A percentile compares a stretch with the other conserved stretches of the same genome.
Evolutionary conservation across 2,888 invertebrate species (phyloP).

Genomic region (Noctua janthina): DNA sequence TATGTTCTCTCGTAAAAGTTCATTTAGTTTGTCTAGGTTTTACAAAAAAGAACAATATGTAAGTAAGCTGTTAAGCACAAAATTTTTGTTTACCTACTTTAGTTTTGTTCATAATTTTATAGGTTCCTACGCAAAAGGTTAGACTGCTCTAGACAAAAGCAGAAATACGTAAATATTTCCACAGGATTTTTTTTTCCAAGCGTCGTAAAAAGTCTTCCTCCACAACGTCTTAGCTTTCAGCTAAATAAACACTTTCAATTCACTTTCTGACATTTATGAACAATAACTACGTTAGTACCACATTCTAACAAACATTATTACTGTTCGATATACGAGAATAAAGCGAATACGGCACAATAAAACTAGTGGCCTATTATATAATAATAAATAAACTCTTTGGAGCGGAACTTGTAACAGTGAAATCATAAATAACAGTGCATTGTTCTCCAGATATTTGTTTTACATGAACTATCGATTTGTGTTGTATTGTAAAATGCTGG

Average conservation of each 20-base stretch:
- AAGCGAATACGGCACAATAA: conserved; percentile 45
- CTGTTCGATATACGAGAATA: conserved; percentile 40
- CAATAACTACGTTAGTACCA: conserved; percentile 20
- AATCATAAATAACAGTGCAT: conserved; percentile 57
- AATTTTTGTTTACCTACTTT: neutral
- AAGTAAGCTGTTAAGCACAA: neutral
- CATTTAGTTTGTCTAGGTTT: neutral
- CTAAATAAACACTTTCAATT: conserved; percentile 38
- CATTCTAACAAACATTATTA: conserved; percentile 38
- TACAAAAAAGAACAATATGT: neutral
- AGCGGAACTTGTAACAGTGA: conserved; percentile 46
- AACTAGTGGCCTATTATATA: conserved; percentile 60
- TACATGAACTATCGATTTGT: conserved; percentile 48
- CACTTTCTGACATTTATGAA: conserved; percentile 48
- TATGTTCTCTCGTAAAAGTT: neutral
- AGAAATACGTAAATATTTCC: conserved; percentile 7
- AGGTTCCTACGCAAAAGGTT: neutral
- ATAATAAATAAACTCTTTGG: conserved; percentile 60
- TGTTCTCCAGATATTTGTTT: conserved; percentile 58
- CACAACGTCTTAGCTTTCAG: conserved; percentile 11
- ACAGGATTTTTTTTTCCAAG: neutral
- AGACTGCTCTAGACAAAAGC: neutral
- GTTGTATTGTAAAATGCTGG: conserved; percentile 8
- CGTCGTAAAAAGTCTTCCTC: conserved; percentile 12
- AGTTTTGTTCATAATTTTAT: neutral